phyloP scores from a whole-genome alignment of 2,113 vertebrate genomes.

The Brienomyrus brachyistius region DNA sequence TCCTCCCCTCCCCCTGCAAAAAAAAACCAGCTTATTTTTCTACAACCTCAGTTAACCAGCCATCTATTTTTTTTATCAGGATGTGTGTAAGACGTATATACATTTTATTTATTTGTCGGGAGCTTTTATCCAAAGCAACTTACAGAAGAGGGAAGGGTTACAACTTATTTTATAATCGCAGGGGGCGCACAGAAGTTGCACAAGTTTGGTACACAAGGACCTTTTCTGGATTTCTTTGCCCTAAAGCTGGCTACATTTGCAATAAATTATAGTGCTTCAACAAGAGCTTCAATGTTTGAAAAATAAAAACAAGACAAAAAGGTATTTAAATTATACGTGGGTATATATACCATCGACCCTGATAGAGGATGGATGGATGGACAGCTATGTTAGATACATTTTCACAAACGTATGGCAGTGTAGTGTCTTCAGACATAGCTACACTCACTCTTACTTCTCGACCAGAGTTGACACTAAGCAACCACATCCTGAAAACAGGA shows the following conservation, averaged over 20 bases:
- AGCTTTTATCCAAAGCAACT: not conserved
- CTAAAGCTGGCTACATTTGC: not conserved
- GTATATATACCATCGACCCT: not conserved
- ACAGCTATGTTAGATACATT: not conserved
- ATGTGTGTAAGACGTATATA: not conserved
- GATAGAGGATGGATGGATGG: not conserved
- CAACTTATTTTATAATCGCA: too few relatives aligned
- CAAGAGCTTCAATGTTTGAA: not conserved
- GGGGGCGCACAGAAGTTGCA: too few relatives aligned
- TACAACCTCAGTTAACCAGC: not conserved
- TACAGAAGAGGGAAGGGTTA: not conserved
- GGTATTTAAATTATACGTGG: not conserved
- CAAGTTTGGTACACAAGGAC: too few relatives aligned
- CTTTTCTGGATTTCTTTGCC: not conserved
- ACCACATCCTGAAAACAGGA: not conserved
- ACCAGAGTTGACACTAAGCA: not conserved
- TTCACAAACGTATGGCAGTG: not conserved
- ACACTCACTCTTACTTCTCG: not conserved
- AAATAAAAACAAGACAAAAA: not conserved
- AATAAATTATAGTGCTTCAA: not conserved
- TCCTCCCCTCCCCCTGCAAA: not conserved
- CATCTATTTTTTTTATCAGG: not conserved
- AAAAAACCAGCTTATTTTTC: not conserved
- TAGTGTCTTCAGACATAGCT: not conserved
- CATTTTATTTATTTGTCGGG: not conserved